These are phyloP conservation scores for Murina feae DNA, from an alignment of 2,113 vertebrate species.

Conservation along the genomic window DNA sequence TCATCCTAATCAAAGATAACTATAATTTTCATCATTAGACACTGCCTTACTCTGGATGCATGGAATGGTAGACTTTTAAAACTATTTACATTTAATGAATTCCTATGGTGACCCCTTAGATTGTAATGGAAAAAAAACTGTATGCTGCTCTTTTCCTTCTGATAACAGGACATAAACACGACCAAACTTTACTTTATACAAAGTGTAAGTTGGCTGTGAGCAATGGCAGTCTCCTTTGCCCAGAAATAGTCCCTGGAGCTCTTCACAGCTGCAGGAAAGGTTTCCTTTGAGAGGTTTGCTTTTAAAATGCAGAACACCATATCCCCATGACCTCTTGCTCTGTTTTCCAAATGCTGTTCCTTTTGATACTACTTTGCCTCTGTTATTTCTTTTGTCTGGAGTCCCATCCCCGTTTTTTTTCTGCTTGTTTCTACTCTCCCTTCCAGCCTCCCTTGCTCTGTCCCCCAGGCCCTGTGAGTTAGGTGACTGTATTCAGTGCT, in stretches of 20 bases:
- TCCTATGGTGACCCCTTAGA: background rate
- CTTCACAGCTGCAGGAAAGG: background rate
- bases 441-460: background rate
- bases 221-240: background rate
- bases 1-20: background rate
- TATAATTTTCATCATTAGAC: background rate
- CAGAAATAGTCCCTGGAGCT: background rate
- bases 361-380: background rate
- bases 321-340: background rate
- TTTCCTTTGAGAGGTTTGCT: background rate
- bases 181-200: background rate
- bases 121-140: constrained; percentile 19
- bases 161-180: background rate
- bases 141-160: background rate
- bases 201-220: background rate
- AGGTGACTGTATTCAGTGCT: background rate
- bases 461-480: background rate
- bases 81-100: background rate
- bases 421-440: background rate
- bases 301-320: background rate
- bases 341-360: background rate
- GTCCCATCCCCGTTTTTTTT: background rate
- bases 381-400: background rate
- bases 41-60: background rate
- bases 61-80: background rate